These are phyloP conservation scores for Tetheella fluctuosa DNA, from an alignment of 2,888 invertebrate species.

Conservation along the genomic window DNA sequence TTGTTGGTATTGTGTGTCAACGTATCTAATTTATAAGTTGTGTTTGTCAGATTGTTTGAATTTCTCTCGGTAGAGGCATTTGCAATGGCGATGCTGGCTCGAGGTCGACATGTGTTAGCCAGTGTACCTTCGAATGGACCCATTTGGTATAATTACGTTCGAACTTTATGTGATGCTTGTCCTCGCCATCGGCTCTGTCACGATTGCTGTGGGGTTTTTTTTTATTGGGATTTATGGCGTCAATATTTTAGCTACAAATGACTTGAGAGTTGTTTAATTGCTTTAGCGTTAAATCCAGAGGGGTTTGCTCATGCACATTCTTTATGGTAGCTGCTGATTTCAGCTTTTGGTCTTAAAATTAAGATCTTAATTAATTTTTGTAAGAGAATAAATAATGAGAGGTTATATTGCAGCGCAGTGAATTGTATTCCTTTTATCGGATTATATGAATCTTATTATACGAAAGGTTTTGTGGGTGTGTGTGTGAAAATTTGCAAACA, in stretches of 20 bases:
- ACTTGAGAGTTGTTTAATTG: not conserved
- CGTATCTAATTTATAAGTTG: conserved; percentile 14
- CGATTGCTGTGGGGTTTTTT: conserved; percentile 36
- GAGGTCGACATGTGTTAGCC: conserved; percentile 72
- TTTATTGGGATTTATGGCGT: conserved; percentile 24
- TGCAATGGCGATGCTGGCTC: conserved; percentile 40
- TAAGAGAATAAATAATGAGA: no score
- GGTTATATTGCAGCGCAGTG: no score
- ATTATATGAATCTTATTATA: no score
- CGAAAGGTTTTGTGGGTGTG: no score
- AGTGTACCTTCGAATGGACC: conserved; percentile 72
- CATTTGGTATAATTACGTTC: conserved; percentile 81
- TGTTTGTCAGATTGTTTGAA: conserved; percentile 56
- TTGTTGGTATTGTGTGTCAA: conserved; percentile 24
- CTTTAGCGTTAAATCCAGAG: not conserved
- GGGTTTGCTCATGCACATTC: not conserved
- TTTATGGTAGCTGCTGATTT: no score
- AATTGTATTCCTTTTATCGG: no score
- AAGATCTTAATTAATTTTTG: no score
- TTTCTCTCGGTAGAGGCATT: conserved; percentile 65
- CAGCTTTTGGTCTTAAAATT: no score
- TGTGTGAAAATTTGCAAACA: no score
- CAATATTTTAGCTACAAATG: conserved; percentile 14
- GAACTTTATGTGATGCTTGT: conserved; percentile 67
- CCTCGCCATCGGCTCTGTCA: conserved; percentile 71